phyloP scores from a whole-genome alignment of 1,140 invertebrate genomes.

The Acromyrmex heyeri region DNA sequence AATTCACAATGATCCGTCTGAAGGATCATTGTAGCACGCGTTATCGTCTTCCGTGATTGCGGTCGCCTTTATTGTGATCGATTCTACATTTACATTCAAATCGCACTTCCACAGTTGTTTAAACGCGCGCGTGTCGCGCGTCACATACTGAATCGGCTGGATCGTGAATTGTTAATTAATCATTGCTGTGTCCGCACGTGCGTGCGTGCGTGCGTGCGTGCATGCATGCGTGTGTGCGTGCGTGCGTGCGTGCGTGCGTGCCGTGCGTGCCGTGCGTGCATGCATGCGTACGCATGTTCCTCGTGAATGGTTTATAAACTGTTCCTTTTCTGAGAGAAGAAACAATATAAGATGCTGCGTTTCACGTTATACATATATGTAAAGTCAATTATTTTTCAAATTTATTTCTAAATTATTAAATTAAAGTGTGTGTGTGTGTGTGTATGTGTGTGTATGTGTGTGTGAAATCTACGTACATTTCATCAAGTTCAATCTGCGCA shows the following conservation, averaged over 20 bases:
- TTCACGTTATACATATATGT: neutral
- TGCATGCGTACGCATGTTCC: constrained; percentile 39
- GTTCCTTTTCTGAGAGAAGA: neutral
- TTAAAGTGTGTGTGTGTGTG: neutral
- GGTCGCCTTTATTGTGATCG: constrained; percentile 34
- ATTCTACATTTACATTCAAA: neutral
- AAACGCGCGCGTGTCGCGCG: neutral
- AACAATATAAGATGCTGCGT: neutral
- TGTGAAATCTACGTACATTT: neutral
- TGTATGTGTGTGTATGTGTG: neutral
- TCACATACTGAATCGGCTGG: neutral
- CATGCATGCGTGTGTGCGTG: neutral
- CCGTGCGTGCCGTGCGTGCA: neutral
- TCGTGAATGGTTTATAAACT: neutral
- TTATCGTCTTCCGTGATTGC: neutral
- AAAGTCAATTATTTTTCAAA: neutral
- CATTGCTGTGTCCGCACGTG: neutral
- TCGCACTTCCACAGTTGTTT: neutral
- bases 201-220: constrained; percentile 7
- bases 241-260: constrained; percentile 47
- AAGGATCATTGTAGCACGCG: neutral
- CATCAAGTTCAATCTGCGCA: neutral
- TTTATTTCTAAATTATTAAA: neutral
- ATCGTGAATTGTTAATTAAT: neutral
- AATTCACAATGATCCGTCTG: neutral